phyloP scores from a whole-genome alignment of 2,888 invertebrate genomes.

The Drosophila nigricruria region DNA sequence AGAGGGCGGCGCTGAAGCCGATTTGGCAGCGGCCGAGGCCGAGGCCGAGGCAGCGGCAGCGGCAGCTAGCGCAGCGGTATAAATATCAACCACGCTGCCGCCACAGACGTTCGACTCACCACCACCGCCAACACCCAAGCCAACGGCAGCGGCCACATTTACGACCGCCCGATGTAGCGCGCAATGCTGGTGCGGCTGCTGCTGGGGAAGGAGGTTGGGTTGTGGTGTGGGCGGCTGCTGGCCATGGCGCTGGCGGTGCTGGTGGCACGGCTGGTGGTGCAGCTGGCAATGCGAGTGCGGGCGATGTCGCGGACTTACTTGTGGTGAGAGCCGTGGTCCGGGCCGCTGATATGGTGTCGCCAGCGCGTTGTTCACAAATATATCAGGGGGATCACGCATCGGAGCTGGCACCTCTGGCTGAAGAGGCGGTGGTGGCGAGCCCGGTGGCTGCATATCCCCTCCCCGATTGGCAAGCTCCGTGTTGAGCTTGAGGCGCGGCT shows the following conservation, averaged over 20 bases:
- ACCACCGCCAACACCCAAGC: conserved; percentile 51
- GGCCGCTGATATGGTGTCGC: conserved; percentile 82
- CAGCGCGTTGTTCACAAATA: conserved; percentile 83
- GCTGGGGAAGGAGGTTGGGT: conserved; percentile 7
- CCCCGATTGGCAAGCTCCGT: conserved; percentile 79
- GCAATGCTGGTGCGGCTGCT: conserved; percentile 42
- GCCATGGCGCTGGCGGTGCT: conserved; percentile 36
- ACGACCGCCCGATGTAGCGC: conserved; percentile 68
- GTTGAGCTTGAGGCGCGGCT: conserved; percentile 82
- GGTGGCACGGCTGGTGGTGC: conserved; percentile 45
- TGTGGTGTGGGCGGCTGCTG: conserved; percentile 33
- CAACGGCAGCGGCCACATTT: conserved; percentile 70
- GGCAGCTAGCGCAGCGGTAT: conserved; percentile 68
- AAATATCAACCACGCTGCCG: conserved; percentile 70
- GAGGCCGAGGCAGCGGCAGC: conserved; percentile 58
- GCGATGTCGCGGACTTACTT: conserved; percentile 78
- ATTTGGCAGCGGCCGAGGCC: conserved; percentile 38
- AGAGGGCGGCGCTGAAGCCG: conserved; percentile 47
- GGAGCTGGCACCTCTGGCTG: conserved; percentile 35
- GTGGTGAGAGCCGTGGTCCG: conserved; percentile 61
- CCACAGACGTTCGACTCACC: conserved; percentile 34
- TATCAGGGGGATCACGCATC: conserved; percentile 82
- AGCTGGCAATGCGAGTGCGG: conserved; percentile 66
- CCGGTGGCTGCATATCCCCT: conserved; percentile 60
- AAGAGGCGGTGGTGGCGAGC: conserved; percentile 60